Percentiles rank a stretch among this genome's conserved stretches.
Conservation (phyloP, 2,113 vertebrate species). For the Anseranas semipalmata region DNA sequence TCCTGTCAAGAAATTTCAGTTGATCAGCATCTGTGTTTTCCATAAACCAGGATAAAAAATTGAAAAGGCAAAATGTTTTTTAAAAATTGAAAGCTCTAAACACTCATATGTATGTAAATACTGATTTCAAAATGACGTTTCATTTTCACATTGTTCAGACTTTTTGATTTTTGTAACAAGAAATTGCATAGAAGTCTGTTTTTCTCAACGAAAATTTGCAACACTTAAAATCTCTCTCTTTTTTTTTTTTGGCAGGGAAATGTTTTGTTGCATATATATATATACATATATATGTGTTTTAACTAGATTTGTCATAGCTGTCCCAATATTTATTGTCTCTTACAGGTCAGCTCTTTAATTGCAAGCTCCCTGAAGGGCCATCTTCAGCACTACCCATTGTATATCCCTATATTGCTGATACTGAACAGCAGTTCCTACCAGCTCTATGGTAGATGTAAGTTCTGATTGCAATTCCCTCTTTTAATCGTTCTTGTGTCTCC, state of each 20-base stretch:
- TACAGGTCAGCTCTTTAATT: background rate
- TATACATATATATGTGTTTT: background rate
- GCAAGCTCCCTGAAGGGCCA: background rate
- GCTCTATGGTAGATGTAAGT: background rate
- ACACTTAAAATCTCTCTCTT: background rate
- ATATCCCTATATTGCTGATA: background rate
- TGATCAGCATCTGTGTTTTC: background rate
- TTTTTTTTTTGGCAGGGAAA: background rate
- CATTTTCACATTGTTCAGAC: background rate
- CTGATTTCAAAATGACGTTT: background rate
- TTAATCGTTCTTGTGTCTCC: background rate
- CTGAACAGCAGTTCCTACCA: background rate
- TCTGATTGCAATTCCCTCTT: background rate
- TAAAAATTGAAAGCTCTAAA: background rate
- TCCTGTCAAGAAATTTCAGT: background rate
- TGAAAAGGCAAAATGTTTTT: background rate
- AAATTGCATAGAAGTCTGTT: background rate
- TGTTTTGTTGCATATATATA: background rate
- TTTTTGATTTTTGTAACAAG: background rate
- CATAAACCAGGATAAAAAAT: background rate
- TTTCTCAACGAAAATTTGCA: background rate
- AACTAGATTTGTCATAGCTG: background rate
- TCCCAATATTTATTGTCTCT: background rate
- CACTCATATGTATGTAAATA: background rate
- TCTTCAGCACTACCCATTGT: background rate